A percentile compares a stretch with the other conserved stretches of the same genome.
Evolutionary conservation across 2,797 vertebrate species (phyloP).

Genomic region (Argentina silus): DNA sequence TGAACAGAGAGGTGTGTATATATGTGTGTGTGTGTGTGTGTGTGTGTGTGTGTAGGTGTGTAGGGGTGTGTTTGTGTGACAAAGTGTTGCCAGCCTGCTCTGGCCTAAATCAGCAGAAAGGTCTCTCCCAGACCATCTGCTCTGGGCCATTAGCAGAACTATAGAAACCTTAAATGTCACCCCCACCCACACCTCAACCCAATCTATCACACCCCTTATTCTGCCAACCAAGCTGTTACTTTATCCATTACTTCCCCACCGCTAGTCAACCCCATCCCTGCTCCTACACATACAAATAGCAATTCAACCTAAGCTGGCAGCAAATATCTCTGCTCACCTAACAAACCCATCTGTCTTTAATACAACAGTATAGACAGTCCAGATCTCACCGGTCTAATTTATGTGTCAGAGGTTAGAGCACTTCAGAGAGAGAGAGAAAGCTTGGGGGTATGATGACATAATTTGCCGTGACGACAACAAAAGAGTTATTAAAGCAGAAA

Average conservation of each 20-base stretch:
- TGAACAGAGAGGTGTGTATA: conserved; percentile 63
- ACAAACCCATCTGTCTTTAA: neutral
- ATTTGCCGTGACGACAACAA: too few relatives aligned
- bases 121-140: conserved; percentile 22
- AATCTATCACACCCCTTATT: neutral
- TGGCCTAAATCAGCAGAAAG: conserved; percentile 3
- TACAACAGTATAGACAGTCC: neutral
- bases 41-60: conserved; percentile 62
- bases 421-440: neutral
- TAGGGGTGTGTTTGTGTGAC: conserved; percentile 49
- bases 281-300: neutral
- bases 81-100: neutral
- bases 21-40: too few relatives aligned
- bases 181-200: neutral
- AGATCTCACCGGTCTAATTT: neutral
- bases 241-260: neutral
- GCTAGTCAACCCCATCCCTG: too few relatives aligned
- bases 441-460: too few relatives aligned
- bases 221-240: neutral
- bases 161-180: neutral
- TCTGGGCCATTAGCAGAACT: conserved; percentile 5
- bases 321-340: neutral
- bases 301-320: neutral
- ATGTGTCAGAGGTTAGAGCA: too few relatives aligned
- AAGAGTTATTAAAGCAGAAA: too few relatives aligned